Evolutionary conservation across 2,888 invertebrate species (phyloP).

Genomic region (Sinodicranocentrus sp.): DNA sequence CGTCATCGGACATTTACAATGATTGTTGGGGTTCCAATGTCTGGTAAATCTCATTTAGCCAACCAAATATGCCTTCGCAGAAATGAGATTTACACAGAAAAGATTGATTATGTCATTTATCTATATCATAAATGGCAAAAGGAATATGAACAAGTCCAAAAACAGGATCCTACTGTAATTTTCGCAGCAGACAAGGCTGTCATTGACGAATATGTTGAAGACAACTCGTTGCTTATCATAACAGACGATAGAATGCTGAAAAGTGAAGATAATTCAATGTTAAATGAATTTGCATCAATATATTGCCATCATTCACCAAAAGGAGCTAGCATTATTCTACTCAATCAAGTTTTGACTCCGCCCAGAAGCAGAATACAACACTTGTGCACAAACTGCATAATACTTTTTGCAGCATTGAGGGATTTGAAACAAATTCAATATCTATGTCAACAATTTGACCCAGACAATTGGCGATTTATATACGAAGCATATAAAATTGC

Average conservation of each 20-base stretch:
- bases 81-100: neutral
- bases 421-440: no score
- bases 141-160: neutral
- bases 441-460: no score
- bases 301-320: no score
- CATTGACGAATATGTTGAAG: neutral
- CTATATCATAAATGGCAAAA: neutral
- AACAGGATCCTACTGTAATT: neutral
- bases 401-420: no score
- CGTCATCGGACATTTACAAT: neutral
- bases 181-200: neutral
- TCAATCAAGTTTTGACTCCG: no score
- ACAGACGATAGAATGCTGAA: neutral
- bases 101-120: neutral
- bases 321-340: no score
- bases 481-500: no score
- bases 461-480: no score
- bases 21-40: neutral
- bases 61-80: neutral
- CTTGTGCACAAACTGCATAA: no score
- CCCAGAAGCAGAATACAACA: no score
- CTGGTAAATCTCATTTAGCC: neutral
- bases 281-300: no score
- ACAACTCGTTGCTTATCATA: neutral
- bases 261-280: no score